These are phyloP conservation scores for Brachypterus glaber DNA, from an alignment of 2,888 invertebrate genomes.

Conservation along the genomic window DNA sequence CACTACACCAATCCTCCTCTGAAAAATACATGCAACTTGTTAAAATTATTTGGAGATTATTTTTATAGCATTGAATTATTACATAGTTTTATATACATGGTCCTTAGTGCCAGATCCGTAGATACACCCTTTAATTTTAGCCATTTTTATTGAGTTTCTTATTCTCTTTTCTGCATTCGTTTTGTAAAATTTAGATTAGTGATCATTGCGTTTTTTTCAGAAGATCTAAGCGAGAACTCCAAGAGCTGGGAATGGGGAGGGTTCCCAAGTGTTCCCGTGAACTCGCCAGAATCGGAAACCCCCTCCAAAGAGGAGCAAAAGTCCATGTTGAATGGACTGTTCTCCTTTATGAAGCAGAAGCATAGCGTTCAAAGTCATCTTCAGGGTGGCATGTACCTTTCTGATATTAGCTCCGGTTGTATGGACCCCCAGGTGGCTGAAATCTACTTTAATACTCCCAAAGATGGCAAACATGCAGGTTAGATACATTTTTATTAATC, in stretches of 20 bases:
- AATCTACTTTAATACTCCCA: constrained; percentile 62
- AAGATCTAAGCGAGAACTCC: constrained; percentile 31
- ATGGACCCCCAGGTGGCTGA: constrained; percentile 89
- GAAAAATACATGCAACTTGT: too few relatives aligned
- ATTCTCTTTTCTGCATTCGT: not conserved
- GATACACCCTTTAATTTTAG: too few relatives aligned
- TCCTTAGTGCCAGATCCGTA: too few relatives aligned
- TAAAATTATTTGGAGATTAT: too few relatives aligned
- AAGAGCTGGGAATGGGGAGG: constrained; percentile 91
- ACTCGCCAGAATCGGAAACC: constrained; percentile 28
- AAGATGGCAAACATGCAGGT: constrained; percentile 29
- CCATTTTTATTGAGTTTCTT: too few relatives aligned
- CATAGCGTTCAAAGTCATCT: constrained; percentile 24
- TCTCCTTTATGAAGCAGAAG: constrained; percentile 82
- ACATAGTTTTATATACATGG: too few relatives aligned
- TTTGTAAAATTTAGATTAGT: not conserved
- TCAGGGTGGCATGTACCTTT: constrained; percentile 77
- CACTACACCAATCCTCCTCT: too few relatives aligned
- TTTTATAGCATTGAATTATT: too few relatives aligned
- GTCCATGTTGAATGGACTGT: constrained; percentile 84
- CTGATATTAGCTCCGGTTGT: constrained; percentile 79
- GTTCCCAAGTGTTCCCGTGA: constrained; percentile 48
- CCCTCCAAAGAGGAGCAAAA: constrained; percentile 31
- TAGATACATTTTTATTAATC: constrained; percentile 8
- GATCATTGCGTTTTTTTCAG: constrained; percentile 15